A percentile compares a stretch with the other conserved stretches of the same genome.
Evolutionary conservation across 2,113 vertebrate species (phyloP).

Genomic region (Hyperoodon ampullatus): DNA sequence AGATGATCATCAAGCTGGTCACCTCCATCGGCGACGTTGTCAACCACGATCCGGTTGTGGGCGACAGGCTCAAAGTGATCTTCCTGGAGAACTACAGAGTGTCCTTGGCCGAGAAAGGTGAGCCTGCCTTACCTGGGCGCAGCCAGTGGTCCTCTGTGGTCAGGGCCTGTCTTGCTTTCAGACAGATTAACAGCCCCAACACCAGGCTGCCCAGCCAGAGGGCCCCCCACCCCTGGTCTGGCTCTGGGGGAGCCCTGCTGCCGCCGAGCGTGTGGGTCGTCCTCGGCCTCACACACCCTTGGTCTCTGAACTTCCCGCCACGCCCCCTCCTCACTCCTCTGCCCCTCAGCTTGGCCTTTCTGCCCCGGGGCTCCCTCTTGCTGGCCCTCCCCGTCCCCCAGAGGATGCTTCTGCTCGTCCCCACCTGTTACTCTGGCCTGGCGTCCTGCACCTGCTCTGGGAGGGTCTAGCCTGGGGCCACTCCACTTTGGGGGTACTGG

Average conservation of each 20-base stretch:
- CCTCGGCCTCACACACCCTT: neutral
- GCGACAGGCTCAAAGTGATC: conserved; percentile 91
- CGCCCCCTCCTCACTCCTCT: neutral
- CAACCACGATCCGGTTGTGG: conserved; percentile 91
- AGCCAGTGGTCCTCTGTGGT: neutral
- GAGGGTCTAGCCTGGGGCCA: neutral
- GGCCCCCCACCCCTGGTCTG: too few species aligned
- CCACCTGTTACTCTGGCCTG: neutral
- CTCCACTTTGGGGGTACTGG: neutral
- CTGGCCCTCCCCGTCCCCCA: rapidly evolving
- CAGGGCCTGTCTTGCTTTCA: neutral
- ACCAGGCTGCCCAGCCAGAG: neutral
- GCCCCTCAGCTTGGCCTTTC: neutral
- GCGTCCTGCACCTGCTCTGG: neutral
- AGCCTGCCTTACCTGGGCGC: neutral
- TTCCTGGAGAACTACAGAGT: conserved; percentile 94
- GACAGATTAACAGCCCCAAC: neutral
- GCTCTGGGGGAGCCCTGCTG: neutral
- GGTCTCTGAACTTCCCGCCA: neutral
- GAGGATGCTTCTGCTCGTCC: neutral
- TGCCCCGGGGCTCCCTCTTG: neutral
- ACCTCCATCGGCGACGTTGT: conserved; percentile 89
- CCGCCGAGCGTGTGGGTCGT: neutral
- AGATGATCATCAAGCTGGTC: conserved; percentile 94
- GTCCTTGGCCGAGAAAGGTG: conserved; percentile 93